A percentile compares a stretch with the other conserved stretches of the same genome.
These are phyloP conservation scores for Myoxocephalus aenaeus DNA, from an alignment of 2,797 vertebrate species.

Conservation along the genomic window DNA sequence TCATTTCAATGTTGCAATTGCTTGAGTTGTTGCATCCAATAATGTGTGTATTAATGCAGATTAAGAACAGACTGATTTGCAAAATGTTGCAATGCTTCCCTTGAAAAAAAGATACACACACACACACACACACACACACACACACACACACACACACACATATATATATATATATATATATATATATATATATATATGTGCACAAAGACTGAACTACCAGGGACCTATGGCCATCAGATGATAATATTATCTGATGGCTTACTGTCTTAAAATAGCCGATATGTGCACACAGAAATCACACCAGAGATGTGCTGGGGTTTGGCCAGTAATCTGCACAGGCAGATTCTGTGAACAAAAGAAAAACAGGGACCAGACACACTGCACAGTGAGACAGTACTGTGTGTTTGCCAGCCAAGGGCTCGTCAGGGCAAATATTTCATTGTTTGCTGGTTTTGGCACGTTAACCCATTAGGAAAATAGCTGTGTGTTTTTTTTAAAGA, in stretches of 20 bases:
- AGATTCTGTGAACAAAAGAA: constrained; percentile 77
- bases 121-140: no score
- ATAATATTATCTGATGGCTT: background rate
- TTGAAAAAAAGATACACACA: no score
- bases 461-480: constrained; percentile 35
- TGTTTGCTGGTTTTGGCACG: constrained; percentile 51
- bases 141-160: no score
- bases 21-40: background rate
- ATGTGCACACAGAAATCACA: constrained; percentile 21
- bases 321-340: constrained; percentile 58
- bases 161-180: no score
- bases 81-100: background rate
- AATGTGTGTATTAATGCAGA: background rate
- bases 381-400: constrained; percentile 46
- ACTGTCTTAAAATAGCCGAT: background rate
- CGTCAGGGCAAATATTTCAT: constrained; percentile 65
- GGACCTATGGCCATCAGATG: background rate
- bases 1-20: background rate
- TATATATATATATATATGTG: no score
- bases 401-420: constrained; percentile 49
- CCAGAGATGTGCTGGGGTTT: constrained; percentile 29
- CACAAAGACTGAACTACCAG: background rate
- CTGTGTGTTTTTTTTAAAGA: constrained; percentile 5
- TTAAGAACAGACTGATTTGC: background rate
- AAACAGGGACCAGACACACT: constrained; percentile 52